Evolutionary conservation across 2,888 invertebrate genomes (phyloP), one percentile per base, ranked within the genome.

Genomic region (Opisthograptis luteolata): DNA sequence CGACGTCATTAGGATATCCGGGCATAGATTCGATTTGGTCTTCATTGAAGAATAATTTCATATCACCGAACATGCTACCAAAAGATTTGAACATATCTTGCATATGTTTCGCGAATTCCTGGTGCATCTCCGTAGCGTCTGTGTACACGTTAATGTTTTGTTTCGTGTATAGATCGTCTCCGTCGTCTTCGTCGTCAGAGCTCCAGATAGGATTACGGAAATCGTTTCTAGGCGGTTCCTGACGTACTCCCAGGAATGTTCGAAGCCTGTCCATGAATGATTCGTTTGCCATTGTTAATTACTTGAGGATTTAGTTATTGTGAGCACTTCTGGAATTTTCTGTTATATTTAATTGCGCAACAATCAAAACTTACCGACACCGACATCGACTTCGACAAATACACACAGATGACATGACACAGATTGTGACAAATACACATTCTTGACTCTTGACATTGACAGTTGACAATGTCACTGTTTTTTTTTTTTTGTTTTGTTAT

Each of bases 201-300:
- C 79, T 82, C 89, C 90, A 89, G 60, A 90, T 87, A 2, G 90
- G 90, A 63, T 90, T 90, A 36, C 90, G 80, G 62, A 90, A 90
- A 59, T 89, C 87, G 54, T 87, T 90, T 62, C 73, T 70, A 14
- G 86, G 87, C 24, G 81, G 77, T 41, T 82, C 76, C 34, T 70
- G 67, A 15, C 64, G 64, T 20, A 87, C 27, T 15, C 89, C 89
- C 44, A 90, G 74, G 68, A 88, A 87, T 19, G 74, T 62, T 15
- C 78, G 76, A 34, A 90, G 55, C 65, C 72, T 84, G 42, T 82
- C 79, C 80, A 87, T 79, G 49, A 89, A 79, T 22, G 72, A 66
- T 32, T 64, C 68, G 37, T 58, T 68, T 17, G 74, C 61, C 81
- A 81, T 81, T 60, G 22, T 48, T 32, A n/a, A n/a, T n/a, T 51